Base-by-base conservation (phyloP, 2,888 invertebrate species). In the Clunio marinus region DNA sequence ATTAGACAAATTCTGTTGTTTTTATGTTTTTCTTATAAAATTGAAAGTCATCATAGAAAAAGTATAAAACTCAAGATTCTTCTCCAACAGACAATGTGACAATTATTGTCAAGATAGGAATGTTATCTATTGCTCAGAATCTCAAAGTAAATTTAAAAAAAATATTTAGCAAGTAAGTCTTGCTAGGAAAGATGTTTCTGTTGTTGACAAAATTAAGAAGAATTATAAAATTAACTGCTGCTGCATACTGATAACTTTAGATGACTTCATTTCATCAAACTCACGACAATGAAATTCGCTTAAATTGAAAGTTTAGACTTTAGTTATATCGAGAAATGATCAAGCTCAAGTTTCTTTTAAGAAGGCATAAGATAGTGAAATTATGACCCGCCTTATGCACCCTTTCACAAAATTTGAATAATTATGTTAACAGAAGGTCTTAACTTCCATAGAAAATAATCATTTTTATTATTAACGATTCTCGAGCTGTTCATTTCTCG, bases 21-120 rank as follows among this genome's bases (percentile, higher is more conserved):
- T 65, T 27, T 8, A 7, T 10, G 5, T 55, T 28, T 62, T 62
- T 45, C 13, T 63, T 41, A 45, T 45, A 65, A 65, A 65, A 65
- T 65, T 65, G 46, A 65, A 65, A 65, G 63, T 46, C 46, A 41
- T 37, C 37, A 46, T 65, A 65, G 63, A 65, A 65, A 60, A 60
- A 46, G 41, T 45, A 65, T 27, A 25, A 65, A 65, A 65, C 41
- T 65, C 22, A 65, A 65, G 63, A 65, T 46, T 65, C 63, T 41
- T 25, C 63, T 45, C 63, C 41, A 65, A 65, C 17, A 37, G 62
- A 37, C n/a, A n/a, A n/a, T n/a, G n/a, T 22, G 51, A 22, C 51
- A 13, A 41, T n/a, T n/a, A 22, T 51, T 22, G 51, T 17, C 51
- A 51, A 22, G 3, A 51, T 22, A 22, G 17, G 51, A 51, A 51